Evolutionary conservation across 2,888 invertebrate genomes (phyloP), one percentile per base, ranked within the genome.

Genomic region (Thecocarcelia acutangulata): DNA sequence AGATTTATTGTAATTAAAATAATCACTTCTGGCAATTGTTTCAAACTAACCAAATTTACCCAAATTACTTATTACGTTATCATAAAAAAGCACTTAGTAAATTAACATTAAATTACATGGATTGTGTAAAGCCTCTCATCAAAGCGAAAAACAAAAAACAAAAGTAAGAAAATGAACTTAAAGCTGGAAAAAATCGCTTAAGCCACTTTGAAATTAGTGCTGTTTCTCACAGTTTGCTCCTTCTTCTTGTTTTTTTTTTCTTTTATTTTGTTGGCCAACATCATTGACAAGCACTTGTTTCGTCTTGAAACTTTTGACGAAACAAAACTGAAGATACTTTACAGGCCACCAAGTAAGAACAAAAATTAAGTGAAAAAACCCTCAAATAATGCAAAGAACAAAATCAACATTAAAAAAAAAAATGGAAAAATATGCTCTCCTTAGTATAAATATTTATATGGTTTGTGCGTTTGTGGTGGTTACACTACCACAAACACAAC

Each of bases 241-340:
- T 19, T n/a, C 24, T 28, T 42, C 59, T 59, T 56, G 3, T 19
- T n/a, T 44, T 42, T 28, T 52, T 50, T 8, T 1, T 5, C 11
- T 46, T 21, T 40, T 9, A 8, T 8, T 6, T 1, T 9, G 4
- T 40, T 59, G 11, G 2, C 37, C 58, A 52, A 2, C 66, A 58
- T 42, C 56, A 66, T 19, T 37, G 66, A 48, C 74, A 75, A 66
- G 74, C 52, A 33, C 66, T 64, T 64, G 58, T 59, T 52, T 58
- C 48, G 54, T 66, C 19, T 21, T 12, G 3, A 21, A 63, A 37
- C 50, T 68, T 44, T 59, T 33, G 21, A 58, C 68, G 21, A n/a
- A 66, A 37, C 17, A 13, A 56, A 46, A 46, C 42, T 46, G 6
- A 24, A 56, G 37, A 64, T 15, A 64, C 48, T 33, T 46, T 64